phyloP scores from a whole-genome alignment of 2,888 invertebrate genomes.

The Morinoia aosen region DNA sequence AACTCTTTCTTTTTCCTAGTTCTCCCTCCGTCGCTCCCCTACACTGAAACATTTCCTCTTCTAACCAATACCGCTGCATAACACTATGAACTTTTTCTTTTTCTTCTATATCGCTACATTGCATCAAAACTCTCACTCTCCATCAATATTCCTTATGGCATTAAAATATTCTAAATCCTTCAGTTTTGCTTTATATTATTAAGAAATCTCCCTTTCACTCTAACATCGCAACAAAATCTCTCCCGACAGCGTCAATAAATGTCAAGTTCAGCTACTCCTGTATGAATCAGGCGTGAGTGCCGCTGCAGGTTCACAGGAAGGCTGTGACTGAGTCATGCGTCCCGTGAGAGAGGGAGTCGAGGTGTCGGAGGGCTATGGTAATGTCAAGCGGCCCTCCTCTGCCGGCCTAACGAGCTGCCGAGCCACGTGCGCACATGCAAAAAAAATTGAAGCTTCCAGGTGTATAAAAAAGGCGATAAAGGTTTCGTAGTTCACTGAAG shows the following conservation, averaged over 20 bases:
- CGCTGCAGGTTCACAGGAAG: not conserved
- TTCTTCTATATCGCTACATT: no score
- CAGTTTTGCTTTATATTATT: no score
- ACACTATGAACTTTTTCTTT: no score
- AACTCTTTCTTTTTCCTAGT: not conserved
- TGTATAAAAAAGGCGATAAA: not conserved
- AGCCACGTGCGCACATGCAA: not conserved
- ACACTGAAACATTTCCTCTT: no score
- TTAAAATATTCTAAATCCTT: no score
- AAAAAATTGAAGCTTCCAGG: not conserved
- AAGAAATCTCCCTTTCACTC: no score
- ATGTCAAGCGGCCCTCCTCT: not conserved
- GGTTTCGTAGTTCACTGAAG: not conserved
- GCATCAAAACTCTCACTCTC: no score
- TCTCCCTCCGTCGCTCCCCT: no score
- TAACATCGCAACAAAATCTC: not conserved
- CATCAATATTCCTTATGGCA: no score
- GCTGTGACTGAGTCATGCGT: not conserved
- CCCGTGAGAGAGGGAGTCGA: not conserved
- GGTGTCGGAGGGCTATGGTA: conserved; percentile 19
- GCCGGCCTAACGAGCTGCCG: not conserved
- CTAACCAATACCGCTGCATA: no score
- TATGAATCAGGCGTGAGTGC: not conserved
- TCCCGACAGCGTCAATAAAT: not conserved
- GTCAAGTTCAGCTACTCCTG: not conserved